phyloP scores from a whole-genome alignment of 2,113 vertebrate species.

The Dromas ardeola region DNA sequence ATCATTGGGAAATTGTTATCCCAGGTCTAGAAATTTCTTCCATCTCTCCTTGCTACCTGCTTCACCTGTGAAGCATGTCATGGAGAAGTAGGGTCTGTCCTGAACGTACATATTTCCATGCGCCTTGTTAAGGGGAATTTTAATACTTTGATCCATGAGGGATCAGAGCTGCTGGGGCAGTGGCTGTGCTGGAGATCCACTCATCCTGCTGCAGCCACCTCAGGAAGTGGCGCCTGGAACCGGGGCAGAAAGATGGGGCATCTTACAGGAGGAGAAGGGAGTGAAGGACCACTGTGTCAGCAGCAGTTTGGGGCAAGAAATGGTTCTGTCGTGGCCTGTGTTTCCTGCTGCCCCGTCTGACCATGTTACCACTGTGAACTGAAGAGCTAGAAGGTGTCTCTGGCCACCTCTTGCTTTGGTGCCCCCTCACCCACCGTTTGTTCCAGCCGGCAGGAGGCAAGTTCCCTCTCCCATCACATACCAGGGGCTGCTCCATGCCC shows the following conservation, averaged over 20 bases:
- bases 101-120: background rate
- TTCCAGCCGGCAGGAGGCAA: background rate
- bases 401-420: background rate
- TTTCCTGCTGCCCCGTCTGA: background rate
- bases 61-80: rapidly evolving
- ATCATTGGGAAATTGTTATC: background rate
- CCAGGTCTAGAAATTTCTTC: background rate
- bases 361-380: rapidly evolving
- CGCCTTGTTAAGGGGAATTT: background rate
- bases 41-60: rapidly evolving
- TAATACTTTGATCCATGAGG: background rate
- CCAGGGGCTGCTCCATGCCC: background rate
- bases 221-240: rapidly evolving
- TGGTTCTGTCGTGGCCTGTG: rapidly evolving
- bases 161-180: background rate
- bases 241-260: background rate
- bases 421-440: rapidly evolving
- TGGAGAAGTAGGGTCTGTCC: rapidly evolving
- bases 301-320: background rate
- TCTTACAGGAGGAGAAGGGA: rapidly evolving
- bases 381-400: background rate
- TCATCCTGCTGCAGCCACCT: background rate
- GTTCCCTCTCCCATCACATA: background rate
- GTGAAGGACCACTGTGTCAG: rapidly evolving
- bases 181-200: background rate